Evolutionary conservation across 2,888 invertebrate species (phyloP).

Genomic region (Cartodere bifasciata): DNA sequence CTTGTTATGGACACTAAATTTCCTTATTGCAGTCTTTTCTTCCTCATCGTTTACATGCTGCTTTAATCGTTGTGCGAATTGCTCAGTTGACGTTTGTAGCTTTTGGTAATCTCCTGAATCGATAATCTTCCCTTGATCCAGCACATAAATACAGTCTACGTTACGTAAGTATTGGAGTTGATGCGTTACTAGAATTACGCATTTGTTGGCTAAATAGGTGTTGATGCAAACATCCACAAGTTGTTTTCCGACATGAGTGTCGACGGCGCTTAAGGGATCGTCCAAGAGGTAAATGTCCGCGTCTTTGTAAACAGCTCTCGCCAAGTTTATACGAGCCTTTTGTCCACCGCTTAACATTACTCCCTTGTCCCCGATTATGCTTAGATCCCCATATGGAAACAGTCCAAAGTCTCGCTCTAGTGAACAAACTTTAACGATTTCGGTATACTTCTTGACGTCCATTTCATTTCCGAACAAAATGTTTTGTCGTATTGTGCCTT

Average conservation of each 20-base stretch:
- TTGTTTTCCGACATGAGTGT: conserved; percentile 73
- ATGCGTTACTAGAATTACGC: conserved; percentile 60
- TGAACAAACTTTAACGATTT: conserved; percentile 53
- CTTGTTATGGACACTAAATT: too few species aligned
- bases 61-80: conserved; percentile 37
- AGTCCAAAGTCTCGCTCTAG: conserved; percentile 55
- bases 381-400: conserved; percentile 64
- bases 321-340: conserved; percentile 72
- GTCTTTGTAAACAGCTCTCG: conserved; percentile 68
- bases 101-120: conserved; percentile 53
- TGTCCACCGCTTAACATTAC: conserved; percentile 64
- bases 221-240: conserved; percentile 66
- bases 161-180: conserved; percentile 49
- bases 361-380: conserved; percentile 64
- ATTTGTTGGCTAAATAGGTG: conserved; percentile 47
- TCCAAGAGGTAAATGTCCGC: conserved; percentile 75
- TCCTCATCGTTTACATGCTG: conserved; percentile 26
- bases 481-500: conserved; percentile 72
- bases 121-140: conserved; percentile 41
- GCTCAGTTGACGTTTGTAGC: conserved; percentile 37
- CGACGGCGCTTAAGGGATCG: conserved; percentile 80
- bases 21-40: conserved; percentile 23
- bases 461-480: conserved; percentile 71
- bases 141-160: conserved; percentile 38
- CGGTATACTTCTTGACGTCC: conserved; percentile 49